Evolutionary conservation across 2,888 invertebrate genomes (phyloP).

Genomic region (Microplitis manilae): DNA sequence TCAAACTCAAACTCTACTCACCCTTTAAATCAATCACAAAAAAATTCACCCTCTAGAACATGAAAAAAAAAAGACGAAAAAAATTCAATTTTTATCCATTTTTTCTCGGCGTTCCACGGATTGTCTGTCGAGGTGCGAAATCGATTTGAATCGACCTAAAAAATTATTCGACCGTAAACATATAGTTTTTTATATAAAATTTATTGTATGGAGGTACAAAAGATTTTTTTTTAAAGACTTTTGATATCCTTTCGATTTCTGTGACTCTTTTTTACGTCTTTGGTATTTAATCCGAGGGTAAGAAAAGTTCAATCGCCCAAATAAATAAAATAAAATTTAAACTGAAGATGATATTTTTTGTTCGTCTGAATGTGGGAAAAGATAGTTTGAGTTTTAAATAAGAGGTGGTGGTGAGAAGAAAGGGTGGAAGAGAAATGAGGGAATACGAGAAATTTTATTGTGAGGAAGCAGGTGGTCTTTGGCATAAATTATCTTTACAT

Average conservation of each 20-base stretch:
- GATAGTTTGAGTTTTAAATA: background rate
- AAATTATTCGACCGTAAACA: background rate
- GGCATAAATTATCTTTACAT: conserved; percentile 10
- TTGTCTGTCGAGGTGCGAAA: background rate
- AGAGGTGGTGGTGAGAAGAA: background rate
- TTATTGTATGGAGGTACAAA: background rate
- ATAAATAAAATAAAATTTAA: no score
- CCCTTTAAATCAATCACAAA: background rate
- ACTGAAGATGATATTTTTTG: background rate
- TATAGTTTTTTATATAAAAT: background rate
- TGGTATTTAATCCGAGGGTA: background rate
- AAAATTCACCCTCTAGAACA: background rate
- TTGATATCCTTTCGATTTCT: background rate
- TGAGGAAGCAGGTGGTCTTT: conserved; percentile 14
- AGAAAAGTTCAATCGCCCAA: background rate
- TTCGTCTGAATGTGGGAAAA: background rate
- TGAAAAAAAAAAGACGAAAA: background rate
- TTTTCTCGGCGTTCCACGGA: background rate
- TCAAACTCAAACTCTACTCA: conserved; percentile 5
- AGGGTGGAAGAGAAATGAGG: background rate
- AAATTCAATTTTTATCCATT: background rate
- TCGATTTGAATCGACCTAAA: background rate
- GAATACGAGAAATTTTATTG: conserved; percentile 11
- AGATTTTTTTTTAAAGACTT: background rate
- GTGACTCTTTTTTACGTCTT: background rate